Evolutionary conservation across 1,140 invertebrate genomes (phyloP).

Genomic region (Cydia strobilella): DNA sequence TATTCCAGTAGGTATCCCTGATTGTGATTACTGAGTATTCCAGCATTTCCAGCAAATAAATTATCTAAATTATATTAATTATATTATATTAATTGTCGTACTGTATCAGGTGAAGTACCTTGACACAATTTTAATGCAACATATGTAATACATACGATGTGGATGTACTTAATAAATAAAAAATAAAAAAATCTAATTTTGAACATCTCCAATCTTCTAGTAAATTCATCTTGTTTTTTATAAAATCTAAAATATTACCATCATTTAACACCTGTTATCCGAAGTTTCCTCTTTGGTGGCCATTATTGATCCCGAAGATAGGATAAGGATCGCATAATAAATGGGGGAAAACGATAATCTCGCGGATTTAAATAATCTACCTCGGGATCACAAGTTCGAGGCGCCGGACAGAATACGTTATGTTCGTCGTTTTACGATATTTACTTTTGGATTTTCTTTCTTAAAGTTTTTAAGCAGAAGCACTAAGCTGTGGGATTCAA

Average conservation of each 20-base stretch:
- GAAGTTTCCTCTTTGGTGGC: background rate
- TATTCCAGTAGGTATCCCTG: no score
- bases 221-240: slow-evolving; percentile 7
- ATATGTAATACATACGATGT: no score
- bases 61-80: no score
- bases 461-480: background rate
- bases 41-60: no score
- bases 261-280: slow-evolving; percentile 23
- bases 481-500: background rate
- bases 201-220: background rate
- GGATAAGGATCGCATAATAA: slow-evolving; percentile 29
- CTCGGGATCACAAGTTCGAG: slow-evolving; percentile 18
- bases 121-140: no score
- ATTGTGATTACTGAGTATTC: no score
- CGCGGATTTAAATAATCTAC: slow-evolving; percentile 24
- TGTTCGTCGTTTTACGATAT: background rate
- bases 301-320: slow-evolving; percentile 25
- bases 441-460: slow-evolving; percentile 17
- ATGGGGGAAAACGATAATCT: slow-evolving; percentile 19
- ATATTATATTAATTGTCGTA: no score
- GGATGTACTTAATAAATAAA: no score
- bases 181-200: no score
- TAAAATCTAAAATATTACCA: slow-evolving; percentile 9
- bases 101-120: no score
- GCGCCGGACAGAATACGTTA: slow-evolving; percentile 22